Percentiles rank a stretch among this genome's conserved stretches.
These are phyloP conservation scores for Crotophaga sulcirostris DNA, from an alignment of 2,113 vertebrate species.

Conservation along the genomic window DNA sequence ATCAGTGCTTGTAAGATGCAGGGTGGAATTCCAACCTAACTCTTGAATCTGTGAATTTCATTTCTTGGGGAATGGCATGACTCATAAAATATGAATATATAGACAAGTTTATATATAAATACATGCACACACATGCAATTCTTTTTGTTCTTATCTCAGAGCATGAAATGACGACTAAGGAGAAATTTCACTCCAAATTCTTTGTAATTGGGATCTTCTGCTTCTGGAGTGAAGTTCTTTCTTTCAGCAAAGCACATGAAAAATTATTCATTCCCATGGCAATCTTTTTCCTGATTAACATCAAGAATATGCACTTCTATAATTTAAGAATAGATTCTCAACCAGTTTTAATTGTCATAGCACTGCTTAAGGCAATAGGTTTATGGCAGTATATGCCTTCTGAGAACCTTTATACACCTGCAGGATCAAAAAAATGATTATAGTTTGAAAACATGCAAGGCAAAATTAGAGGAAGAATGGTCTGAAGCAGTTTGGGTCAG, in stretches of 20 bases:
- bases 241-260: not conserved
- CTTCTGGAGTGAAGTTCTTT: not conserved
- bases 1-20: not conserved
- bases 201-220: not conserved
- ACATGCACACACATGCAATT: not conserved
- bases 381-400: not conserved
- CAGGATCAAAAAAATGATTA: not conserved
- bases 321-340: not conserved
- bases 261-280: not conserved
- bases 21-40: not conserved
- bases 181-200: not conserved
- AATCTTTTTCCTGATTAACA: conserved; percentile 2
- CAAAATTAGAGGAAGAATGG: not conserved
- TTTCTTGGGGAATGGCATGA: not conserved
- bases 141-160: not conserved
- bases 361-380: not conserved
- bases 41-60: not conserved
- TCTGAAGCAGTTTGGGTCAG: not conserved
- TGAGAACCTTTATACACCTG: not conserved
- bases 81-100: not conserved
- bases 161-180: not conserved
- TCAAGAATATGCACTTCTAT: not conserved
- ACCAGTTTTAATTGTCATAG: not conserved
- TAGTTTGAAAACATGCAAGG: not conserved
- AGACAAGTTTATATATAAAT: not conserved